Conservation (phyloP, 2,797 vertebrate species). For the Pelochelys cantorii region DNA sequence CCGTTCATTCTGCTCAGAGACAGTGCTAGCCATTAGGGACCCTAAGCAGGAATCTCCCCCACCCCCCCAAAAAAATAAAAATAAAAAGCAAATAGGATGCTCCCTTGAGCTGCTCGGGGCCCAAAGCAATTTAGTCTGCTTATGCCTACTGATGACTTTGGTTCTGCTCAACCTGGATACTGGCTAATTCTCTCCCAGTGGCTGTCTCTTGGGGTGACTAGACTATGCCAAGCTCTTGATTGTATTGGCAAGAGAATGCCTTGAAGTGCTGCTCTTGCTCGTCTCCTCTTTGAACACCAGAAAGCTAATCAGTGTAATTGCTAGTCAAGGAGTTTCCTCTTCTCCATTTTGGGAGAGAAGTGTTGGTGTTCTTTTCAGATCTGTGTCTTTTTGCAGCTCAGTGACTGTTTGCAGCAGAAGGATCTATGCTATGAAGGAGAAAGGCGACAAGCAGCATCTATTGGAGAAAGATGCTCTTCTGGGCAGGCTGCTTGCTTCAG, state of each 20-base stretch:
- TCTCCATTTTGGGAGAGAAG: not conserved
- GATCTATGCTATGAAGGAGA: not conserved
- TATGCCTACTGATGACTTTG: no score
- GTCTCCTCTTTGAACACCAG: constrained; percentile 3
- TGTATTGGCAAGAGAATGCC: not conserved
- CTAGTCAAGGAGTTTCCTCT: not conserved
- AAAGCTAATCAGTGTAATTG: not conserved
- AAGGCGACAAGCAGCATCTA: constrained; percentile 17
- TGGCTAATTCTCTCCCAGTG: not conserved
- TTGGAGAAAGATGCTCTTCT: constrained; percentile 7
- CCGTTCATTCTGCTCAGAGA: not conserved
- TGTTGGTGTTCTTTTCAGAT: not conserved
- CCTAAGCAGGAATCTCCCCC: no score
- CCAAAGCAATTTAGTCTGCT: no score
- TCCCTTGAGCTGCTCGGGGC: no score
- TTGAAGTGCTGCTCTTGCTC: not conserved
- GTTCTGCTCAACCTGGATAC: not conserved
- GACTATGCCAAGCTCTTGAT: not conserved
- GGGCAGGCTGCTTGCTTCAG: not conserved
- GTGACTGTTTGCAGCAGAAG: constrained; percentile 3
- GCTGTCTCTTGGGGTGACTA: accelerated
- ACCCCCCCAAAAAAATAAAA: not conserved
- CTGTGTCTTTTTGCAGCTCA: constrained; percentile 20
- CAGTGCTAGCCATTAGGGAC: no score
- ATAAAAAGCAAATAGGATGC: no score